Conservation (phyloP, 1,140 invertebrate genomes). For the Choristoneura fumiferana region DNA sequence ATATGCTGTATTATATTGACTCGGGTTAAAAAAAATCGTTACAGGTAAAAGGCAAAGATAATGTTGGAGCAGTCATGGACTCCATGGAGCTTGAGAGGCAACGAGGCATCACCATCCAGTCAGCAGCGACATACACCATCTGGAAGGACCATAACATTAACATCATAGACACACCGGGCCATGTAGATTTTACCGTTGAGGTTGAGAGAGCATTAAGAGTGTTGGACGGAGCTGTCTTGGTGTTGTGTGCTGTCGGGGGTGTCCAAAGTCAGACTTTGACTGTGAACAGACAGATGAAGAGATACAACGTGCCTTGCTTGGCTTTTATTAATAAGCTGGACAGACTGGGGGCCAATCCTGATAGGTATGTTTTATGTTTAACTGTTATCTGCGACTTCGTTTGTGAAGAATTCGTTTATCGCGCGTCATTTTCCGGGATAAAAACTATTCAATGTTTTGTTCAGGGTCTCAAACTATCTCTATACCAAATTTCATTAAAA, state of each 20-base stretch:
- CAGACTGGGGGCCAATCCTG: slow-evolving; percentile 92
- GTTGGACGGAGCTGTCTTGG: slow-evolving; percentile 97
- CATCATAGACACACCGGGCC: slow-evolving; percentile 99
- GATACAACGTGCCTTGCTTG: slow-evolving; percentile 97
- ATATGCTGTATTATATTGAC: too few relatives aligned
- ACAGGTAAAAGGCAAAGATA: slow-evolving; percentile 97
- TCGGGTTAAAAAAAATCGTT: slow-evolving; percentile 21
- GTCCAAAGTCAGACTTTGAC: slow-evolving; percentile 99
- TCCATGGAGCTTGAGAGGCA: slow-evolving; percentile 99
- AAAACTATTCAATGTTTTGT: too few relatives aligned
- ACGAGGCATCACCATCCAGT: slow-evolving; percentile 99
- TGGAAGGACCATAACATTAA: slow-evolving; percentile 99
- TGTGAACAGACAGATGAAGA: slow-evolving; percentile 98
- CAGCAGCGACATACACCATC: slow-evolving; percentile 97
- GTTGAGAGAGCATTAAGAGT: slow-evolving; percentile 96
- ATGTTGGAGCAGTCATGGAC: slow-evolving; percentile 99
- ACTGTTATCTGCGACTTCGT: too few relatives aligned
- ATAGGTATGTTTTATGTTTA: slow-evolving; percentile 69
- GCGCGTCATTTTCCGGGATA: too few relatives aligned
- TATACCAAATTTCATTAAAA: too few relatives aligned
- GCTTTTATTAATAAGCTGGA: slow-evolving; percentile 99
- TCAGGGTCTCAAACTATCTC: too few relatives aligned
- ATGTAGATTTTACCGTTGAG: slow-evolving; percentile 99
- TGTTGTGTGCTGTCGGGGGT: slow-evolving; percentile 97
- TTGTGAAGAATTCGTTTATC: too few relatives aligned